Evolutionary conservation across 2,888 invertebrate species (phyloP).

Genomic region (Drosophila pegasa): DNA sequence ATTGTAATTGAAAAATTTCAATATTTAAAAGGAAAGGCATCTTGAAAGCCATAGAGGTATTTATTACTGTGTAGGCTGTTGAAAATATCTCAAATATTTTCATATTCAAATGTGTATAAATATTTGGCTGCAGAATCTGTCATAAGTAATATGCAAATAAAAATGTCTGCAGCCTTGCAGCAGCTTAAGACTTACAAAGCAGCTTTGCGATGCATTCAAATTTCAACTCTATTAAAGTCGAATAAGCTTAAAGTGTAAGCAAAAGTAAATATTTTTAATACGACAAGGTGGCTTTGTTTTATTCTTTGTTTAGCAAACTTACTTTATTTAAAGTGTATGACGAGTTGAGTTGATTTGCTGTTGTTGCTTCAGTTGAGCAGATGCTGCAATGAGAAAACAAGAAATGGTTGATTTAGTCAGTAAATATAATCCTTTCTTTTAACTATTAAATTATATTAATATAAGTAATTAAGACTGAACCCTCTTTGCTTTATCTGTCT

Average conservation of each 20-base stretch:
- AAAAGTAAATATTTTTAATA: background rate
- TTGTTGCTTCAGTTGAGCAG: background rate
- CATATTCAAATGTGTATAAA: no score
- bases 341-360: background rate
- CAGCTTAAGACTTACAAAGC: no score
- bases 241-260: background rate
- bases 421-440: background rate
- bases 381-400: conserved; percentile 19
- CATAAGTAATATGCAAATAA: no score
- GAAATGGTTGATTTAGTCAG: background rate
- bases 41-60: no score
- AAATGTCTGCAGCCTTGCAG: no score
- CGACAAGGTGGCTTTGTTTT: background rate
- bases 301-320: background rate
- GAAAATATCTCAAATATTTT: background rate
- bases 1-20: background rate
- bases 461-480: background rate
- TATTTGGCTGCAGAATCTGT: no score
- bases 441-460: background rate
- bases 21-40: background rate
- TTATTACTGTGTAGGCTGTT: no score
- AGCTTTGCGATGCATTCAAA: no score
- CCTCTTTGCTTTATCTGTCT: background rate
- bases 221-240: no score
- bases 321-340: conserved; percentile 12